Percentiles rank a stretch among this genome's conserved stretches.
Conservation (phyloP, 2,797 vertebrate species). For the Sebastolobus alascanus region DNA sequence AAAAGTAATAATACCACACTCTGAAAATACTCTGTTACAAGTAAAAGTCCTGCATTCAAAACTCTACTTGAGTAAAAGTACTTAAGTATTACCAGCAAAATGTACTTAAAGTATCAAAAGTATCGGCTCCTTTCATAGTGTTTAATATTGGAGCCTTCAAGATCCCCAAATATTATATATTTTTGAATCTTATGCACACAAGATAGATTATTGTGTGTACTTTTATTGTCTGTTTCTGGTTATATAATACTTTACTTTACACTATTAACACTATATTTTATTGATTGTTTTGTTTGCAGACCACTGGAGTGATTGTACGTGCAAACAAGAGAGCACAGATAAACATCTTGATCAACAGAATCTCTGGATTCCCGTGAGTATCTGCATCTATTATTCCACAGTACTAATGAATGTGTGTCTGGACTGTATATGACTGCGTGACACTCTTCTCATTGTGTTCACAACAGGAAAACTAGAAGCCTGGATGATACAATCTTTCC, state of each 20-base stretch:
- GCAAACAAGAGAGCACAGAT: slow-evolving; percentile 87
- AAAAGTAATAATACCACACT: no score
- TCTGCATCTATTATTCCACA: background rate
- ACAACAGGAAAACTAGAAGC: slow-evolving; percentile 68
- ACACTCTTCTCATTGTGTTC: slow-evolving; percentile 4
- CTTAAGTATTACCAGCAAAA: no score
- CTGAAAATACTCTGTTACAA: no score
- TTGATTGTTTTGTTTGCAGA: slow-evolving; percentile 66
- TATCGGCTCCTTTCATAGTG: no score
- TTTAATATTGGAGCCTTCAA: no score
- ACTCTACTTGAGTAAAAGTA: no score
- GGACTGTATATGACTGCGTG: background rate
- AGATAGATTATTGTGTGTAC: no score
- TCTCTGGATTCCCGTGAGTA: slow-evolving; percentile 81
- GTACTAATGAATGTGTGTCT: background rate
- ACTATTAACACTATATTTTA: background rate
- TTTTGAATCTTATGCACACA: no score
- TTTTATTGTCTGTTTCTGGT: background rate
- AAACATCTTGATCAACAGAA: slow-evolving; percentile 75
- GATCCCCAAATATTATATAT: no score
- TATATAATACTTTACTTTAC: background rate
- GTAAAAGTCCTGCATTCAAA: no score
- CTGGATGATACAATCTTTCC: slow-evolving; percentile 82
- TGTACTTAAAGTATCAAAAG: no score
- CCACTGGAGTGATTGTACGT: slow-evolving; percentile 85